Evolutionary conservation across 1,140 invertebrate genomes (phyloP).

Genomic region (Drosophila bocki): DNA sequence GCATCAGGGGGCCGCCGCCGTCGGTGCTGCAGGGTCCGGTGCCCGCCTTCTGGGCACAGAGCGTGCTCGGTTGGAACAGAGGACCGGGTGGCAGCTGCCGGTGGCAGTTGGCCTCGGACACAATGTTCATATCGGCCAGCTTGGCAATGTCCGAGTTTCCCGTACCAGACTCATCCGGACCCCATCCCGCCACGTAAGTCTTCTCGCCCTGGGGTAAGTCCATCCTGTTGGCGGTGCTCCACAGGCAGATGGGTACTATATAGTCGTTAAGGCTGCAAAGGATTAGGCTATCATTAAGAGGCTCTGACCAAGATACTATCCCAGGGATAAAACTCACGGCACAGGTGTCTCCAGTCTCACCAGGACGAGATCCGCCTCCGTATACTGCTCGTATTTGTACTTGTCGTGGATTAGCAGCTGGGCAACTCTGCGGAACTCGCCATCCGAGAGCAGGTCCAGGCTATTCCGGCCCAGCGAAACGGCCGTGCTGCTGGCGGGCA

Average conservation of each 20-base stretch:
- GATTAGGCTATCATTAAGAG: too few species aligned
- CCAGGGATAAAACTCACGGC: slow-evolving; percentile 27
- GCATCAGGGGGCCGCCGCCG: slow-evolving; percentile 76
- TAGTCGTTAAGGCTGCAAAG: slow-evolving; percentile 67
- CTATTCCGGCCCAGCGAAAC: slow-evolving; percentile 85
- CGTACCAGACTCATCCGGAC: slow-evolving; percentile 86
- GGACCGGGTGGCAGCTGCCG: slow-evolving; percentile 57
- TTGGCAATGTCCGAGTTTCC: slow-evolving; percentile 85
- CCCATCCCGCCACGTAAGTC: slow-evolving; percentile 87
- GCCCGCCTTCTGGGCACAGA: slow-evolving; percentile 77
- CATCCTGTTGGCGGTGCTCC: slow-evolving; percentile 75
- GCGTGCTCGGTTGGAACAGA: slow-evolving; percentile 62
- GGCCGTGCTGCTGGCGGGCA: slow-evolving; percentile 54
- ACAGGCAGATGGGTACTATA: slow-evolving; percentile 87
- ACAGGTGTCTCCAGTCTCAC: slow-evolving; percentile 74
- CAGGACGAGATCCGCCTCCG: slow-evolving; percentile 86
- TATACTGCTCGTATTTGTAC: slow-evolving; percentile 69
- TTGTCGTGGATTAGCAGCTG: slow-evolving; percentile 85
- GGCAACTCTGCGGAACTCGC: slow-evolving; percentile 72
- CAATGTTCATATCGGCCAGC: slow-evolving; percentile 86
- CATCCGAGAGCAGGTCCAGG: slow-evolving; percentile 71
- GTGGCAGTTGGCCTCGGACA: slow-evolving; percentile 87
- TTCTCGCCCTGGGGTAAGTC: slow-evolving; percentile 43
- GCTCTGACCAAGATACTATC: background rate
- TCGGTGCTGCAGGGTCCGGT: slow-evolving; percentile 81